Evolutionary conservation across 2,797 vertebrate genomes (phyloP).

Genomic region (Oceanodroma leucorhoa): DNA sequence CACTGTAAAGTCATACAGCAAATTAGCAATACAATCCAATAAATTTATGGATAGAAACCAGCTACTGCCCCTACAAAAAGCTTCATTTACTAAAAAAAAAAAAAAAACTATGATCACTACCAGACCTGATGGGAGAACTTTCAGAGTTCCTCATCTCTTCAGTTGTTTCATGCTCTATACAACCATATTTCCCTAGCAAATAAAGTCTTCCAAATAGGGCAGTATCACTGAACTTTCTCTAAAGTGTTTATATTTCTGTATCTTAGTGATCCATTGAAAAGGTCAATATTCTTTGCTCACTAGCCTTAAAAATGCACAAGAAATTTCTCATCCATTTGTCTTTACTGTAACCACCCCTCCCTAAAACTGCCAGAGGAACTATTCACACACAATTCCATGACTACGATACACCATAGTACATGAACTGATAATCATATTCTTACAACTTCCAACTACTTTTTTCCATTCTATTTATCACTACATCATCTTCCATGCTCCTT

Average conservation of each 20-base stretch:
- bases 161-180: neutral
- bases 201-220: neutral
- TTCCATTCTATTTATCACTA: neutral
- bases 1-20: neutral
- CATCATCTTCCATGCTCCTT: neutral
- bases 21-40: neutral
- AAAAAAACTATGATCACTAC: neutral
- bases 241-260: neutral
- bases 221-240: neutral
- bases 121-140: neutral
- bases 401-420: accelerated
- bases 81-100: neutral
- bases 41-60: neutral
- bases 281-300: neutral
- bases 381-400: neutral
- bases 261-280: neutral
- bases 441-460: neutral
- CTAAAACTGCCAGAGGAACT: neutral
- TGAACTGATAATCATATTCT: neutral
- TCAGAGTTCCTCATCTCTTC: neutral
- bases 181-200: neutral
- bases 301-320: neutral
- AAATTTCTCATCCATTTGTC: neutral
- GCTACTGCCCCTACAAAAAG: neutral
- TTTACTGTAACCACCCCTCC: neutral